Base-by-base conservation (phyloP, 1,140 invertebrate genomes). In the Drosophila takahashii region DNA sequence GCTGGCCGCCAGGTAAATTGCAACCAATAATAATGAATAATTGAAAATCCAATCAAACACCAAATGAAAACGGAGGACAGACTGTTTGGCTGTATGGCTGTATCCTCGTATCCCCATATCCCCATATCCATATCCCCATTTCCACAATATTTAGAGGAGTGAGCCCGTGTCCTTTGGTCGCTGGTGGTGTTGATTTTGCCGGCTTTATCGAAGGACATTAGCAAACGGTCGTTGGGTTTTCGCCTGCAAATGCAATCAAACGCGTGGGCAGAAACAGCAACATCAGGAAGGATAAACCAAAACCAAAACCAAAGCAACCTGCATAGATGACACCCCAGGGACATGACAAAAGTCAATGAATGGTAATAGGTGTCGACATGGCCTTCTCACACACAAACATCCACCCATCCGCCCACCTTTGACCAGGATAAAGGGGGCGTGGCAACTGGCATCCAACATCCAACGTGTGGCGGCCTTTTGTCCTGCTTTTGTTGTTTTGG, bases 21-120 rank as follows among this genome's bases (percentile, higher is more conserved):
- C 90, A 87, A 91, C 90, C 90, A 91, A 91, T 91, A 91, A 91
- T 91, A 91, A 91, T 91, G 90, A 91, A 91, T 91, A 91, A 91
- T 91, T 91, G 90, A 91, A 91, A 91, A 91, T 91, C 90, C 90
- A 91, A 91, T 91, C 90, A 91, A 91, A 91, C 90, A 91, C 90
- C 90, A 87, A 90, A 91, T 90, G 85, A 90, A 90, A 85, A 78
- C 78, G 81, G 75, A 81, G 86, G 76, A 65, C 75, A 50, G 48
- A 22, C 27, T 13, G 22, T 29, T 26, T 26, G 45, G 52, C 54
- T 44, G 42, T 22, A 22, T 22, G 22, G 22, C 18, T 22, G 47
- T 50, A 22, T 34, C 61, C 75, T 59, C 53, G 36, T 59, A 54
- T 52, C 62, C 64, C 11, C 44, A 44, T 42, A 77, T 79, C 56